Base-by-base conservation (phyloP, 2,113 vertebrate species). In the Gobius niger region DNA sequence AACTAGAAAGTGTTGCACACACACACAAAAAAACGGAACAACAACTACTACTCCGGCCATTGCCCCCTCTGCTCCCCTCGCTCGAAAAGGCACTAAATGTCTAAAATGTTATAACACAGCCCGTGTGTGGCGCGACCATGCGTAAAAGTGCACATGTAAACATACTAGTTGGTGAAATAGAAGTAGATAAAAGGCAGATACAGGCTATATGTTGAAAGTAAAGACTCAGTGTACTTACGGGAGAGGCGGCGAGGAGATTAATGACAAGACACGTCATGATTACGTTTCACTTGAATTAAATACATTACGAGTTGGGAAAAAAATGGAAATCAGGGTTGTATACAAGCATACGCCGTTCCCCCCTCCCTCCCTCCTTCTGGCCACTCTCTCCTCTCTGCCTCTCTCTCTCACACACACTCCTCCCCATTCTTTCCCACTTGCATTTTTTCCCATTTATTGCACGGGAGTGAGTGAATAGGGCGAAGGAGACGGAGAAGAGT, bases 271-370 rank as follows among this genome's bases (percentile, higher is more conserved):
- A 93, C 93, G 93, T 94, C 93, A 94, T 94, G 92, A 93, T 94
- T 94, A 93, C 93, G 93, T 93, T 93, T 91, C 90, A 92, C 91
- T 92, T 91, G 92, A 94, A 94, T 94, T 94, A 93, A 93, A 94
- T 92, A 93, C 93, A 94, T 94, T 93, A 94, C 91, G 92, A 92
- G 92, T 92, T 92, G 91, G 90, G 90, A 86, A 91, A 91, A 92
- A 92, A 93, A 94, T 92, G 91, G 89, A 90, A 90, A 90, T 90
- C 87, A 87, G 87, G 89, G 90, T 93, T 93, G 91, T 93, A 92
- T 93, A 93, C 92, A 92, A 93, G 90, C 92, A 91, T 92, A 92
- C 91, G 91, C 90, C 86, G 90, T 87, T 90, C 91, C 88, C 91
- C 47, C 47, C 47, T 49, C 47, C 47, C 47, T 49, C 47, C 47